Evolutionary conservation across 2,888 invertebrate species (phyloP), one percentile per base, ranked within the genome.

Genomic region (Drosophila mimica): DNA sequence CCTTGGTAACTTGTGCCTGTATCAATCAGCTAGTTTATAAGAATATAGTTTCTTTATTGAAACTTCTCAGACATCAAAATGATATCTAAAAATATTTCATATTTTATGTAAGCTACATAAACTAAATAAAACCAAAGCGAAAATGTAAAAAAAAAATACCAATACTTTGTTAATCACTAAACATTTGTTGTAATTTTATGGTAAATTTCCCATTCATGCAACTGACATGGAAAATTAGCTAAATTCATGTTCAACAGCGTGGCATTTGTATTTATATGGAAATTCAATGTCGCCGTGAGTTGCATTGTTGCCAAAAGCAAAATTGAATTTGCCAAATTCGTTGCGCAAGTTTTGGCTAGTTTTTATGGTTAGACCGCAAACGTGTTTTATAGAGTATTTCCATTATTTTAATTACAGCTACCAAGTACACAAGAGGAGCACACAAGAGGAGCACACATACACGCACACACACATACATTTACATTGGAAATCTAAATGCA

Each of bases 381-480:
- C 74, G 74, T 58, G 73, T 81, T 88, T 54, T 52, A 43, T 71
- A 53, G 70, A 66, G 69, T 80, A 81, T 83, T 82, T 81, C 74
- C 78, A 85, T 89, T 87, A 89, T 88, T 88, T 89, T 89, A 89
- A 89, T 87, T 87, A 89, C 83, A 85, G 58, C 59, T 79, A 79
- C 59, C 70, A 74, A 75, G 60, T 57, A 58, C 11, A 31, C 36
- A 25, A 46, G 46, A 15, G 46, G n/a, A n/a, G n/a, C n/a, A n/a
- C n/a, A n/a, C n/a, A n/a, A n/a, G n/a, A n/a, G n/a, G n/a, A n/a
- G n/a, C n/a, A n/a, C n/a, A n/a, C n/a, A n/a, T n/a, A n/a, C 20
- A 31, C 51, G 49, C 33, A 34, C 43, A 63, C 51, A 54, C 43
- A 56, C 17, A 28, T n/a, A 30, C 30, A 34, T 36, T 40, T 28